A percentile compares a stretch with the other conserved stretches of the same genome.
These are phyloP conservation scores for Therioaphis trifolii DNA, from an alignment of 2,888 invertebrate species.

Conservation along the genomic window DNA sequence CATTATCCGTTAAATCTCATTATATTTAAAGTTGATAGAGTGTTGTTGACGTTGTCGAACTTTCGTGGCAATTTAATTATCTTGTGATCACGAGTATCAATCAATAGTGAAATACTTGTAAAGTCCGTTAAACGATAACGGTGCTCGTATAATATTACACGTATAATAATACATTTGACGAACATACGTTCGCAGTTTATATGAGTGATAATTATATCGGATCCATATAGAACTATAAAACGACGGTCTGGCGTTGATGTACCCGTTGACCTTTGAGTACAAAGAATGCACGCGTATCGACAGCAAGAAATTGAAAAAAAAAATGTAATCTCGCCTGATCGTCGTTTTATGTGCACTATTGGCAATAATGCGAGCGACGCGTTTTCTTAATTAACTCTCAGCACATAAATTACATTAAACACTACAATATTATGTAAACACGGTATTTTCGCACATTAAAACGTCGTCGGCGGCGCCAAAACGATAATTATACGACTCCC, in stretches of 20 bases:
- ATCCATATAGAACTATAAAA: no score
- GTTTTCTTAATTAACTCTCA: constrained; percentile 20
- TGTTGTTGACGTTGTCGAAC: no score
- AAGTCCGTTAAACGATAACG: no score
- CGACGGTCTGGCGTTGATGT: not conserved
- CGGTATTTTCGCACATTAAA: constrained; percentile 6
- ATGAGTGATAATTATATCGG: no score
- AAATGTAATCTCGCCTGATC: not conserved
- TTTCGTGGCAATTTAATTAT: no score
- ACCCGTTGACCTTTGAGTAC: not conserved
- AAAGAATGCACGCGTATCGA: not conserved
- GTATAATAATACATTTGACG: no score
- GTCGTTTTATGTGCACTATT: not conserved
- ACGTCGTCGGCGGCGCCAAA: constrained; percentile 33
- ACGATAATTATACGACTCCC: not conserved
- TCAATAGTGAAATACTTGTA: no score
- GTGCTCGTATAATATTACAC: no score
- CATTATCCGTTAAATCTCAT: no score
- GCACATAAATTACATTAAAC: not conserved
- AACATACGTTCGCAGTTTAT: no score
- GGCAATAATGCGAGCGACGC: not conserved
- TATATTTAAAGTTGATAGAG: no score
- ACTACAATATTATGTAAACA: constrained; percentile 8
- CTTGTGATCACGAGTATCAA: no score
- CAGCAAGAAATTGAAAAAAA: not conserved